These are phyloP conservation scores for Limnephilus rhombicus DNA, from an alignment of 2,888 invertebrate species.

Conservation along the genomic window DNA sequence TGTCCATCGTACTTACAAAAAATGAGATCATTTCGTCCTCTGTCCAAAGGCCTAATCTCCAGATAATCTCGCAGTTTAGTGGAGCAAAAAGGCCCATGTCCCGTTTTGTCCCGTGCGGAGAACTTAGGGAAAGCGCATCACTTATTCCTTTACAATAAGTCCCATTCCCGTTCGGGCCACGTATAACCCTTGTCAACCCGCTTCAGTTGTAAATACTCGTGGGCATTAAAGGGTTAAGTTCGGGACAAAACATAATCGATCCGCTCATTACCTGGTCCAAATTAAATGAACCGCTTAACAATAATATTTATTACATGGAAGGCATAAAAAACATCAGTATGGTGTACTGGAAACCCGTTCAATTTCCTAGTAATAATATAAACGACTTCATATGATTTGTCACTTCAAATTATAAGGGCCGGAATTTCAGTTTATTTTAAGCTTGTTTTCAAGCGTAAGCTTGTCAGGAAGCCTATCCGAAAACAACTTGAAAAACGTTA, in stretches of 20 bases:
- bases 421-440: too few relatives aligned
- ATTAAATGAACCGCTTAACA: too few relatives aligned
- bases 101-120: neutral
- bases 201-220: neutral
- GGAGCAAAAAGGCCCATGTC: neutral
- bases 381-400: too few relatives aligned
- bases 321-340: too few relatives aligned
- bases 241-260: neutral
- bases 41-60: neutral
- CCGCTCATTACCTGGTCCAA: neutral
- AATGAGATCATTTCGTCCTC: neutral
- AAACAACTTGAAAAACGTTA: too few relatives aligned
- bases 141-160: neutral
- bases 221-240: neutral
- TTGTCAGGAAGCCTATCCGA: too few relatives aligned
- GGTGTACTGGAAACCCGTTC: too few relatives aligned
- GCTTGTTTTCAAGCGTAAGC: too few relatives aligned
- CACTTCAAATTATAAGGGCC: too few relatives aligned
- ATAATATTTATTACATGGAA: too few relatives aligned
- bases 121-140: neutral
- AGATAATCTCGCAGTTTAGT: neutral
- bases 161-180: neutral
- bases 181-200: neutral
- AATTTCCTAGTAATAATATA: too few relatives aligned
- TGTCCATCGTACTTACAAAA: neutral